Evolutionary conservation across 2,113 vertebrate genomes (phyloP).

Genomic region (Gymnobelideus leadbeateri): DNA sequence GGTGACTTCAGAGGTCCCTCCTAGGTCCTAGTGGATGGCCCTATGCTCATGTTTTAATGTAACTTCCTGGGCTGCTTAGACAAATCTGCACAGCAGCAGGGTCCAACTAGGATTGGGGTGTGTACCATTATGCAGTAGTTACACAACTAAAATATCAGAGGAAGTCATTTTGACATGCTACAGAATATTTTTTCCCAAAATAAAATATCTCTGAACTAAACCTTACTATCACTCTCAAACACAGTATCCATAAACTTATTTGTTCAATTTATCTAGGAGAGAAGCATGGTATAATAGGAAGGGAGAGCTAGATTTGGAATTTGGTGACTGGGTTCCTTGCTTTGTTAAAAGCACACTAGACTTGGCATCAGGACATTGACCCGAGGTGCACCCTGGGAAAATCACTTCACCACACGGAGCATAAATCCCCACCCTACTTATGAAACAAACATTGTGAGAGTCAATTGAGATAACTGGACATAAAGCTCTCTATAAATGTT

Average conservation of each 20-base stretch:
- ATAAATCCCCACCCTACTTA: not conserved
- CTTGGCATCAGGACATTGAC: not conserved
- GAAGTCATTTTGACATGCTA: not conserved
- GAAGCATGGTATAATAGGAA: not conserved
- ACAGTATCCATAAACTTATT: not conserved
- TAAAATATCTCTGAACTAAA: not conserved
- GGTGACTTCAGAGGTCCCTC: not conserved
- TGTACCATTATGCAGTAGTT: not conserved
- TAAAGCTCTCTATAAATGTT: slow-evolving; percentile 9
- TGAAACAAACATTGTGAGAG: not conserved
- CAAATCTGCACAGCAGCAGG: not conserved
- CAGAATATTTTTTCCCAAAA: not conserved
- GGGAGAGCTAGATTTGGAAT: not conserved
- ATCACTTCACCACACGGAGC: too few species aligned
- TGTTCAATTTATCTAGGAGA: not conserved
- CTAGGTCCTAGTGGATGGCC: not conserved
- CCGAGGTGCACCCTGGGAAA: not conserved
- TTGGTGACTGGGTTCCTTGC: not conserved
- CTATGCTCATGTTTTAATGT: not conserved
- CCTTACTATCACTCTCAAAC: not conserved
- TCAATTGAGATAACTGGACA: slow-evolving; percentile 9
- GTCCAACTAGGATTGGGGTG: not conserved
- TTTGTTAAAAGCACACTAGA: not conserved
- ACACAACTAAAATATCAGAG: not conserved
- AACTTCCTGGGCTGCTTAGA: not conserved